Base-by-base conservation (phyloP, 2,797 vertebrate genomes). In the Coregonus sp. region DNA sequence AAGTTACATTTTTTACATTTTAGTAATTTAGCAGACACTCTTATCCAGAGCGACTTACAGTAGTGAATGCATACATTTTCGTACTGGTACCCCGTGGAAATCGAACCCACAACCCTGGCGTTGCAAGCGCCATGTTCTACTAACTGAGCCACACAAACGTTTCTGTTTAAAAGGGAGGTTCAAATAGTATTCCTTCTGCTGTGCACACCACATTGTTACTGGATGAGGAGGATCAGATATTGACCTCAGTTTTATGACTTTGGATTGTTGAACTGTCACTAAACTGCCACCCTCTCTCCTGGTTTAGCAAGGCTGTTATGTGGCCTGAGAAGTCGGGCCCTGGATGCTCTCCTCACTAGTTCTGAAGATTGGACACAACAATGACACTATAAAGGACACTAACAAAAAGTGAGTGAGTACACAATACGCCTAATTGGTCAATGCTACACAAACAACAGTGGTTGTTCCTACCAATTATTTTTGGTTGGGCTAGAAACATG, bases 291-390 rank as follows among this genome's bases (percentile, higher is more conserved):
- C 16, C 7, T n/a, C 16, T 40, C 16, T 40, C 68, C 31, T 70
- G 16, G 50, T 70, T 20, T 47, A 50, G 40, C 16, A n/a, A 47
- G 20, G 69, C 69, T 70, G n/a, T 59, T 59, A 70, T 70, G 69
- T 70, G 7, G 69, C 20, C 9, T 40, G 69, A 47, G 1, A 40
- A 50, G 6, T 9, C 35, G 1, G 31, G 67, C 16, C 68, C 68
- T 20, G 37, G 40, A 51, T 47, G 20, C 20, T 70, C 69, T 20
- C 20, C 0, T 20, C 18, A 5, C 12, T 50, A 70, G 40, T 25
- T 70, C 12, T 51, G 69, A 70, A 70, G n/a, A 59, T 59, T 50
- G 35, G 37, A 47, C n/a, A 51, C 18, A 5, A 70, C 18, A 14
- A 70, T 70, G 69, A 47, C 6, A 50, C n/a, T 70, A 47, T 70